Evolutionary conservation across 2,797 vertebrate species (phyloP).

Genomic region (Morelia viridis): DNA sequence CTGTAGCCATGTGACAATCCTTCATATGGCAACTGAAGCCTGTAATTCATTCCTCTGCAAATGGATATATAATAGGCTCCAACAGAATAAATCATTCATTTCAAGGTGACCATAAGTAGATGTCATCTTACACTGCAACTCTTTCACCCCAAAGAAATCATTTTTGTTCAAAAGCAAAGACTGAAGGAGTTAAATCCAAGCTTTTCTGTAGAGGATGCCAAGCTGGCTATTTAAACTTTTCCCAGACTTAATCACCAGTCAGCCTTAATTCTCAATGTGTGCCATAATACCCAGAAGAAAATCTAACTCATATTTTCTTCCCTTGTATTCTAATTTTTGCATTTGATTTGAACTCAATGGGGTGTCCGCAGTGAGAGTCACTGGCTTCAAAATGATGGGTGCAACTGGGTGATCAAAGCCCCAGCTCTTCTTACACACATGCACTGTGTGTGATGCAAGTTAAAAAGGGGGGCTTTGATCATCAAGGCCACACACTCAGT

Average conservation of each 20-base stretch:
- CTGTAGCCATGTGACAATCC: constrained; percentile 41
- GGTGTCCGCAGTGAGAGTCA: neutral
- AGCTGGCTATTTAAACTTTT: neutral
- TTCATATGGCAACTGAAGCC: constrained; percentile 57
- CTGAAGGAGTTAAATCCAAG: neutral
- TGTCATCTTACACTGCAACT: constrained; percentile 4
- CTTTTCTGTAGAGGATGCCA: neutral
- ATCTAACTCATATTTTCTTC: neutral
- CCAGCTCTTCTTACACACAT: neutral
- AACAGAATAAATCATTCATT: constrained; percentile 58
- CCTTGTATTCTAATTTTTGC: neutral
- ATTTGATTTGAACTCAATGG: neutral
- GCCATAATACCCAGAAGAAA: neutral
- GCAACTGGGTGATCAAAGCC: neutral
- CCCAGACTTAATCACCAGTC: neutral
- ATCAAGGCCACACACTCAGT: neutral
- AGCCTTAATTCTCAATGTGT: neutral
- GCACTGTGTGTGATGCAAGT: neutral
- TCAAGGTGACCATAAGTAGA: constrained; percentile 35
- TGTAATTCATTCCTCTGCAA: constrained; percentile 63
- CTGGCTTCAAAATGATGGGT: neutral
- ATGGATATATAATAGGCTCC: constrained; percentile 52
- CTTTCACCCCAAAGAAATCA: constrained; percentile 38
- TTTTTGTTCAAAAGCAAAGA: neutral
- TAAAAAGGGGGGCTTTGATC: neutral